Evolutionary conservation across 2,113 vertebrate genomes (phyloP).

Genomic region (Eudyptes chrysolophus): DNA sequence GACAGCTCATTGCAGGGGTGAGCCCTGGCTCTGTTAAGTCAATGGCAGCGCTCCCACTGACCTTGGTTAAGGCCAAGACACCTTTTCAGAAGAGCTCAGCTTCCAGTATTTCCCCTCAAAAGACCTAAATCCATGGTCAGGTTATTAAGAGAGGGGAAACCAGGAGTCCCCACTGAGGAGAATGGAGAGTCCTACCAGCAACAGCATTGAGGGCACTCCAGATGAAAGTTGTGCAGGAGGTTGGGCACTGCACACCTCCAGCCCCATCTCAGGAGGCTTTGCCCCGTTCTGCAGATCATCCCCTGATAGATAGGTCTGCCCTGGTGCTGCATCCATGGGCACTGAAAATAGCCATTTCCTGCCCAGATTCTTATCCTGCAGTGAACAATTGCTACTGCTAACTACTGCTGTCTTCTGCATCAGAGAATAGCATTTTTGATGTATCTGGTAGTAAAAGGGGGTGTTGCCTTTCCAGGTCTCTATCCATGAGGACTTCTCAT

Average conservation of each 20-base stretch:
- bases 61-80: neutral
- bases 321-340: neutral
- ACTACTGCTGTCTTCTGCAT: neutral
- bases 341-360: neutral
- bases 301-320: neutral
- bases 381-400: neutral
- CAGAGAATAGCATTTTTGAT: neutral
- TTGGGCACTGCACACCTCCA: neutral
- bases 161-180: neutral
- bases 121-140: neutral
- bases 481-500: neutral
- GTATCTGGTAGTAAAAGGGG: neutral
- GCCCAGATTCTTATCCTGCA: neutral
- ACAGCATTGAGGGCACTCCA: neutral
- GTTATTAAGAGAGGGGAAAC: neutral
- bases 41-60: neutral
- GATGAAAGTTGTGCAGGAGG: neutral
- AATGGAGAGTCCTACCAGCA: neutral
- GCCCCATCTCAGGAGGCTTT: neutral
- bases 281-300: neutral
- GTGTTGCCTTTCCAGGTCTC: neutral
- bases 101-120: neutral
- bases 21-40: neutral
- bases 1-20: neutral
- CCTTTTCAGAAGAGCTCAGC: neutral